These are phyloP conservation scores for Marcusenius ussheri DNA, from an alignment of 2,113 vertebrate species.

Conservation along the genomic window DNA sequence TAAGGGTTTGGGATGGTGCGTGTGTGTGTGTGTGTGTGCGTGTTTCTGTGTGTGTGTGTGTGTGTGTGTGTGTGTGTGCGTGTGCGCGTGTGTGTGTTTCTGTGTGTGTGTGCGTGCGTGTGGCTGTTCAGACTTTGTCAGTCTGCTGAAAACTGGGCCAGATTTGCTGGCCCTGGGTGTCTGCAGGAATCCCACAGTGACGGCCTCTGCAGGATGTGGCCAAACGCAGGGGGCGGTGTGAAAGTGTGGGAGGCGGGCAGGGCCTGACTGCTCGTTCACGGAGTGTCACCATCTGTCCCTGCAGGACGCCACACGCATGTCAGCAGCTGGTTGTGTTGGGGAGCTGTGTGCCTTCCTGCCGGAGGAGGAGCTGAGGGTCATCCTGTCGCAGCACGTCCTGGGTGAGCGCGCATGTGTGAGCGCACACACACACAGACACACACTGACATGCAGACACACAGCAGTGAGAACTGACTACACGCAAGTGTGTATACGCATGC, in stretches of 20 bases:
- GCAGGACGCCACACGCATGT: conserved; percentile 90
- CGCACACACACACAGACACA: background rate
- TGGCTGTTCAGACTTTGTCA: background rate
- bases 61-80: conserved; percentile 17
- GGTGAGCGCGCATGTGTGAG: conserved; percentile 59
- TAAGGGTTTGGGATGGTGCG: background rate
- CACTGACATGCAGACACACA: background rate
- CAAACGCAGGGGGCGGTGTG: background rate
- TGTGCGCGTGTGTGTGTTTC: conserved; percentile 8
- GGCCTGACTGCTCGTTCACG: background rate
- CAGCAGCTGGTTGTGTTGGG: conserved; percentile 86
- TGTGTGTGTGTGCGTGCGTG: conserved; percentile 22
- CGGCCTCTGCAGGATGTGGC: conserved; percentile 49
- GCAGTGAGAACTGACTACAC: background rate
- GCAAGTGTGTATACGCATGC: background rate
- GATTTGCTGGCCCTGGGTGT: background rate
- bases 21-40: conserved; percentile 16
- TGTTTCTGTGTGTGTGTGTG: too few relatives aligned
- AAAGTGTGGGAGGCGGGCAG: conserved; percentile 14
- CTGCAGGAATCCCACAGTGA: background rate
- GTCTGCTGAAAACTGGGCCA: background rate
- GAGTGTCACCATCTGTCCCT: background rate
- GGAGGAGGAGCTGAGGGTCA: conserved; percentile 76
- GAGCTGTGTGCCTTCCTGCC: conserved; percentile 88
- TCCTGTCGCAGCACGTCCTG: conserved; percentile 80